Conservation (phyloP, 2,888 invertebrate genomes). For the Tenodera sinensis region DNA sequence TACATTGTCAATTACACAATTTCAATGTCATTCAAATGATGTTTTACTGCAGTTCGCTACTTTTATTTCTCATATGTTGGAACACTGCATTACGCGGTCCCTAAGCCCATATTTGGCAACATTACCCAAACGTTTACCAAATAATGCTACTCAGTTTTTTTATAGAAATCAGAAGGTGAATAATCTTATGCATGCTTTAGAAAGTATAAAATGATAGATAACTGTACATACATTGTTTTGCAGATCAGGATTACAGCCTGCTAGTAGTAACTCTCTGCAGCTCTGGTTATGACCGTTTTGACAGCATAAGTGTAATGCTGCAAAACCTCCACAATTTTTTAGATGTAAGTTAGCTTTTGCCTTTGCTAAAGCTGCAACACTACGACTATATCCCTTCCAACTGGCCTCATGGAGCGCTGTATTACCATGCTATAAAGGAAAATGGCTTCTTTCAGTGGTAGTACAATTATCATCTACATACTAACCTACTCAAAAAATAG, state of each 20-base stretch:
- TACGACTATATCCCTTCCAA: conserved; percentile 89
- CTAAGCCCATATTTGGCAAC: too few relatives aligned
- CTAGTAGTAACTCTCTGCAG: conserved; percentile 80
- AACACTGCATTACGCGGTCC: too few relatives aligned
- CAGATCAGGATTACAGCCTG: conserved; percentile 81
- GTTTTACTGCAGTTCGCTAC: too few relatives aligned
- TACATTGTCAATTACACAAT: too few relatives aligned
- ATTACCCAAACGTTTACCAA: too few relatives aligned
- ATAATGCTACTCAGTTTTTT: too few relatives aligned
- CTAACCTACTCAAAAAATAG: too few relatives aligned
- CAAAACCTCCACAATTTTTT: conserved; percentile 83
- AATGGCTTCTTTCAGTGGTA: neutral
- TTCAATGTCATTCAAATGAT: too few relatives aligned
- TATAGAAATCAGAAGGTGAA: too few relatives aligned
- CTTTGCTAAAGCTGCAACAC: conserved; percentile 68
- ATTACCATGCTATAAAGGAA: conserved; percentile 78
- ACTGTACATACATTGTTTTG: conserved; percentile 75
- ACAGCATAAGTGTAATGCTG: conserved; percentile 89
- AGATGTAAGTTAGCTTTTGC: conserved; percentile 60
- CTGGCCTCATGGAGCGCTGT: conserved; percentile 91
- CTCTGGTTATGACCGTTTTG: conserved; percentile 97
- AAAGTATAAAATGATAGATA: neutral
- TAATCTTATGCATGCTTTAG: neutral
- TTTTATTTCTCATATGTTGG: too few relatives aligned
- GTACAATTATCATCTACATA: too few relatives aligned